Conservation (phyloP, 2,797 vertebrate species). For the Enteromius afrohamiltoni region DNA sequence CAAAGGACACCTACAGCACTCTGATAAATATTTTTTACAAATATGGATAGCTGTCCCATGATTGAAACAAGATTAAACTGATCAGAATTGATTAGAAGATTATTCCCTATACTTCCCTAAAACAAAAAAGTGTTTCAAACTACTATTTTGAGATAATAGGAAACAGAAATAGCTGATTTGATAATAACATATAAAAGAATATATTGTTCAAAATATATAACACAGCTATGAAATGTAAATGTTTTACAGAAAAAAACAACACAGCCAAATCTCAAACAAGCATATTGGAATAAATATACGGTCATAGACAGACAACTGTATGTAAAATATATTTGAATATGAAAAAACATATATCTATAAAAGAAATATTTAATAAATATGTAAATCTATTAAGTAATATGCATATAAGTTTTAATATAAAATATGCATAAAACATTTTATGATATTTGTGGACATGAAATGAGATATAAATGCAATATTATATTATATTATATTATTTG, state of each 20-base stretch:
- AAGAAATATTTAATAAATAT: too few relatives aligned
- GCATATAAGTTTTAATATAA: background rate
- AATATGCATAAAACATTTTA: background rate
- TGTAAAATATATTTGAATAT: background rate
- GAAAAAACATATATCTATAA: background rate
- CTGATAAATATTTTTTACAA: background rate
- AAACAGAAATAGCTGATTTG: background rate
- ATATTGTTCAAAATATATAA: background rate
- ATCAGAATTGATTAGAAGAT: background rate
- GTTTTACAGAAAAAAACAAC: background rate
- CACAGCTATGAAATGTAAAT: background rate
- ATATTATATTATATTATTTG: background rate
- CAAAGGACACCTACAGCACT: background rate
- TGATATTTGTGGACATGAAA: background rate
- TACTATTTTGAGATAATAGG: background rate
- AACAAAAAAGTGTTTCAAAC: background rate
- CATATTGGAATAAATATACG: background rate
- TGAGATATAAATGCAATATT: background rate
- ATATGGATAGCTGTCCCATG: background rate
- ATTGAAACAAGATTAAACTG: background rate
- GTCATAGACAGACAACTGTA: background rate
- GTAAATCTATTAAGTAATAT: background rate
- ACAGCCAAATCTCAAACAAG: background rate
- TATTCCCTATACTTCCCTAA: background rate
- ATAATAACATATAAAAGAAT: background rate